Base-by-base conservation (phyloP, 2,888 invertebrate genomes). In the Tetranychus piercei region DNA sequence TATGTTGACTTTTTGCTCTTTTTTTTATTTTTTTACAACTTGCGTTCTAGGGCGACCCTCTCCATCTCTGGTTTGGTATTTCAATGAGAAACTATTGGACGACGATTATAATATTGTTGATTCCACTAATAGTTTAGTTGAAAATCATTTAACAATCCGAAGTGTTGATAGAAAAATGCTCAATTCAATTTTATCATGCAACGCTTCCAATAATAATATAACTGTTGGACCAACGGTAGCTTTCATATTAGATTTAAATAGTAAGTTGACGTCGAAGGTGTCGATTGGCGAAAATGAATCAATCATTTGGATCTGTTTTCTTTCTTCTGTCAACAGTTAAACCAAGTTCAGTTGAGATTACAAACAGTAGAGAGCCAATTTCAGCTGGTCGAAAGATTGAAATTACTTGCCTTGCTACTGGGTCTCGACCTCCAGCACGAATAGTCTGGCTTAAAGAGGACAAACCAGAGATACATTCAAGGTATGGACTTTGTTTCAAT, bases 131-230 rank as follows among this genome's bases (percentile, higher is more conserved):
- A 15, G 55, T 23, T 23, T 69, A 7, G 69, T 69, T 9, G 69
- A 69, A 23, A 69, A 69, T 69, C 69, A 69, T 23, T 20, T 69
- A 8, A 23, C 23, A 9, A 69, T 69, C 9, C 9, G 2, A 9
- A 69, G n/a, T 69, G n/a, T 69, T 2, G 69, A 23, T 69, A 20
- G n/a, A 69, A 69, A 23, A 23, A 23, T 23, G 11, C 69, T 69
- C 22, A 69, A 69, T 69, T 69, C 69, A 20, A 23, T 69, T n/a
- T 4, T 69, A 20, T 23, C 69, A 23, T 69, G 69, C n/a, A 69
- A 69, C 5, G 69, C 69, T 15, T 18, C 23, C 15, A 69, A 23
- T 69, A 23, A 69, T 23, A 69, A 69, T 6, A 15, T 23, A 1
- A 69, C 69, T 55, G 15, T 15, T 55, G 55, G 55, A 6, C 55